A percentile compares a stretch with the other conserved stretches of the same genome.
Evolutionary conservation across 2,113 vertebrate genomes (phyloP).

Genomic region (Cynopterus brachyotis): DNA sequence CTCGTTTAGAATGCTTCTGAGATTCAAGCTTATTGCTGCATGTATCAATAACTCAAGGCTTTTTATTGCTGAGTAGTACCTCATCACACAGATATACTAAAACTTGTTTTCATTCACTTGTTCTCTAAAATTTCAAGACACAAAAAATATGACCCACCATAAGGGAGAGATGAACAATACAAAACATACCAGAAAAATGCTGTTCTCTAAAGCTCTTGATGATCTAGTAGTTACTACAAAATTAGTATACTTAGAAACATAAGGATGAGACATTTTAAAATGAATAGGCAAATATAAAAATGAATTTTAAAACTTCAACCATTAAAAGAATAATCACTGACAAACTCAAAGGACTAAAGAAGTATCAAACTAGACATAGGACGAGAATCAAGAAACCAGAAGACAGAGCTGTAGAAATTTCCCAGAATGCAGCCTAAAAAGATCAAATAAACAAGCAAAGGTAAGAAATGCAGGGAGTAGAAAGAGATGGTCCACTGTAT

Average conservation of each 20-base stretch:
- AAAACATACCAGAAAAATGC: not conserved
- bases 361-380: not conserved
- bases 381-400: not conserved
- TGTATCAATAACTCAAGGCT: not conserved
- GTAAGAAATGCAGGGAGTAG: not conserved
- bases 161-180: not conserved
- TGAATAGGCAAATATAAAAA: not conserved
- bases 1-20: not conserved
- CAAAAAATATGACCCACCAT: not conserved
- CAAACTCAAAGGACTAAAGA: not conserved
- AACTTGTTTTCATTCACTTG: not conserved
- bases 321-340: not conserved
- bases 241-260: not conserved
- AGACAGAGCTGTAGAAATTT: not conserved
- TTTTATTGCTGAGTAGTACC: not conserved
- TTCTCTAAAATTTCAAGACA: constrained; percentile 5
- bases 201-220: not conserved
- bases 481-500: not conserved
- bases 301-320: not conserved
- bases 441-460: not conserved
- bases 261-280: not conserved
- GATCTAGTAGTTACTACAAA: not conserved
- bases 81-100: not conserved
- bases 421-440: not conserved
- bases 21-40: not conserved